Evolutionary conservation across 2,888 invertebrate genomes (phyloP).

Genomic region (Subacronicta megacephala): DNA sequence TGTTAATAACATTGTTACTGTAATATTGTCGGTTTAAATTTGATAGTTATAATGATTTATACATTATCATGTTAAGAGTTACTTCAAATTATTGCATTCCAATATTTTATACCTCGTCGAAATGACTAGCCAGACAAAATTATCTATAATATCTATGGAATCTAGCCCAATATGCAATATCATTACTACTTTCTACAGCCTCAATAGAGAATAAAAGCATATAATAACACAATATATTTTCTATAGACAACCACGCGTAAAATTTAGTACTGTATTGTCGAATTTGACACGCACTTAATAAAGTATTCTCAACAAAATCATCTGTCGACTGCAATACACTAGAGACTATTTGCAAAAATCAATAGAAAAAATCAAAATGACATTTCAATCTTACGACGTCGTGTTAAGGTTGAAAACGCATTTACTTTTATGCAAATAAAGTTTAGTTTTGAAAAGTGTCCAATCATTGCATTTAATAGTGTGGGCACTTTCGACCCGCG

Average conservation of each 20-base stretch:
- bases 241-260: constrained; percentile 39
- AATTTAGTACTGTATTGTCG: constrained; percentile 40
- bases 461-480: constrained; percentile 64
- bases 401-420: constrained; percentile 37
- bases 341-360: constrained; percentile 16
- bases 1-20: constrained; percentile 47
- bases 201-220: constrained; percentile 3
- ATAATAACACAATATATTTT: constrained; percentile 25
- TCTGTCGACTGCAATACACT: constrained; percentile 56
- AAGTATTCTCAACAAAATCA: constrained; percentile 50
- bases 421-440: not conserved
- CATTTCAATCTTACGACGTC: not conserved
- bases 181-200: constrained; percentile 1
- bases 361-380: not conserved
- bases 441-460: constrained; percentile 48
- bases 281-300: constrained; percentile 50
- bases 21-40: constrained; percentile 28
- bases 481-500: constrained; percentile 33
- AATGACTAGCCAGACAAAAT: too few relatives aligned
- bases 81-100: too few relatives aligned
- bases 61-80: too few relatives aligned
- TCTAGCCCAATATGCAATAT: constrained; percentile 3
- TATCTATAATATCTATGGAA: too few relatives aligned
- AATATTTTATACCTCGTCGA: too few relatives aligned
- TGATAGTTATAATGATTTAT: constrained; percentile 25